Conservation (phyloP, 2,888 invertebrate species). For the Drosophila robusta region DNA sequence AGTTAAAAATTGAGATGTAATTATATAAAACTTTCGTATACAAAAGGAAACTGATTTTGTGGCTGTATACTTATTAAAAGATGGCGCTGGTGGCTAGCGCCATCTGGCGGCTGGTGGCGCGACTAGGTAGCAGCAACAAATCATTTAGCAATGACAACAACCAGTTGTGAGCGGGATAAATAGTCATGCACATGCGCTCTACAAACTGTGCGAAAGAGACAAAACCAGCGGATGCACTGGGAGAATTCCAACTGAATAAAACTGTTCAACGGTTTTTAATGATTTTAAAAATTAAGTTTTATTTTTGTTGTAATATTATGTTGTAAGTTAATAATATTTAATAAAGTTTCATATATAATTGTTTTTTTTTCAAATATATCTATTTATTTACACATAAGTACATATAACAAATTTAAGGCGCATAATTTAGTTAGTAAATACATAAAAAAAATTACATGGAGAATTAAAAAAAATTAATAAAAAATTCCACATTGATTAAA, state of each 20-base stretch:
- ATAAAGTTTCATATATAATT: background rate
- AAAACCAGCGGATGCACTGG: constrained; percentile 20
- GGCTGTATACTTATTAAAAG: background rate
- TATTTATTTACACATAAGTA: constrained; percentile 72
- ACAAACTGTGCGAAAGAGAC: constrained; percentile 14
- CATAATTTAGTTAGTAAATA: constrained; percentile 48
- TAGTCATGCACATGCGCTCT: background rate
- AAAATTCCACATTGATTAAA: constrained; percentile 16
- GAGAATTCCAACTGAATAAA: background rate
- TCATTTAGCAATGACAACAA: constrained; percentile 23
- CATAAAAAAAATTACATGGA: constrained; percentile 45
- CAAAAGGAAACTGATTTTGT: too few relatives aligned
- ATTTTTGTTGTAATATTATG: background rate
- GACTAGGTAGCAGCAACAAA: background rate
- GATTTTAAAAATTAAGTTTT: constrained; percentile 1
- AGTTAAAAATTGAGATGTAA: too few relatives aligned
- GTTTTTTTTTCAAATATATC: constrained; percentile 51
- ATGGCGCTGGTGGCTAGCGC: constrained; percentile 2
- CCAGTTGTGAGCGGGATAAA: constrained; percentile 11
- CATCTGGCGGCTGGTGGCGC: background rate
- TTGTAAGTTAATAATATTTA: constrained; percentile 1
- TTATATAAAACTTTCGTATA: too few relatives aligned
- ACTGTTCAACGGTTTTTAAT: background rate
- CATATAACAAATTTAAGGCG: constrained; percentile 68
- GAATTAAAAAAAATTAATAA: constrained; percentile 34